Conservation (phyloP, 2,797 vertebrate species). For the Gobionotothen gibberifrons region DNA sequence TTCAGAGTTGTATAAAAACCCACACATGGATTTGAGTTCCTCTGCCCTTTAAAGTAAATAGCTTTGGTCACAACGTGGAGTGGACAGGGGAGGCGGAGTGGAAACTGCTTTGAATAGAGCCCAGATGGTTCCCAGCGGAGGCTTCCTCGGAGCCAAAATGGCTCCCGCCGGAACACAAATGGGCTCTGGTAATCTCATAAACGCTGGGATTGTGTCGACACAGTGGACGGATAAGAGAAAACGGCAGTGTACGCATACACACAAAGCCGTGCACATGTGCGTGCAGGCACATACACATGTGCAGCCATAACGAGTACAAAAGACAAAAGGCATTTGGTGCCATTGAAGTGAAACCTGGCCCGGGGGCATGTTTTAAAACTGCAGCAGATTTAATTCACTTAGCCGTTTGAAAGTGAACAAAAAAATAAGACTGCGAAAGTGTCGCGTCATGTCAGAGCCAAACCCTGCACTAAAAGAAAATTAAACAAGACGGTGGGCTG, state of each 20-base stretch:
- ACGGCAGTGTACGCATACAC: conserved; percentile 54
- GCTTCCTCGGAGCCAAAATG: conserved; percentile 82
- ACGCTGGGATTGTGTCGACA: conserved; percentile 78
- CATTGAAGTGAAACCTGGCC: conserved; percentile 71
- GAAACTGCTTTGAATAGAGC: conserved; percentile 78
- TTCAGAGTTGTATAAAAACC: conserved; percentile 36
- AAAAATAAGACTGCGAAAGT: conserved; percentile 46
- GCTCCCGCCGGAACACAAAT: conserved; percentile 84
- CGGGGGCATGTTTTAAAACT: conserved; percentile 70
- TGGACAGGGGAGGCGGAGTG: conserved; percentile 67
- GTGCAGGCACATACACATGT: conserved; percentile 34
- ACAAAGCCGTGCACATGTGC: conserved; percentile 29
- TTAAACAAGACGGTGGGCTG: conserved; percentile 38
- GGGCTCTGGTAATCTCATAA: conserved; percentile 84
- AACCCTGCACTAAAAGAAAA: conserved; percentile 54
- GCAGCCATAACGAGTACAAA: conserved; percentile 42
- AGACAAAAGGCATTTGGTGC: conserved; percentile 69
- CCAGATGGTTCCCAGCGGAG: conserved; percentile 84
- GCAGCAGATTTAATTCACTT: conserved; percentile 79
- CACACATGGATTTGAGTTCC: conserved; percentile 30
- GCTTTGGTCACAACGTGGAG: conserved; percentile 64
- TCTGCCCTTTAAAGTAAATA: conserved; percentile 63
- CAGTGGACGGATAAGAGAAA: conserved; percentile 63
- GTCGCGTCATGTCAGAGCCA: conserved; percentile 55
- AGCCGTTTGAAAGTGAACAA: conserved; percentile 65